Conservation (phyloP, 2,888 invertebrate species). For the Cheilosia soror region DNA sequence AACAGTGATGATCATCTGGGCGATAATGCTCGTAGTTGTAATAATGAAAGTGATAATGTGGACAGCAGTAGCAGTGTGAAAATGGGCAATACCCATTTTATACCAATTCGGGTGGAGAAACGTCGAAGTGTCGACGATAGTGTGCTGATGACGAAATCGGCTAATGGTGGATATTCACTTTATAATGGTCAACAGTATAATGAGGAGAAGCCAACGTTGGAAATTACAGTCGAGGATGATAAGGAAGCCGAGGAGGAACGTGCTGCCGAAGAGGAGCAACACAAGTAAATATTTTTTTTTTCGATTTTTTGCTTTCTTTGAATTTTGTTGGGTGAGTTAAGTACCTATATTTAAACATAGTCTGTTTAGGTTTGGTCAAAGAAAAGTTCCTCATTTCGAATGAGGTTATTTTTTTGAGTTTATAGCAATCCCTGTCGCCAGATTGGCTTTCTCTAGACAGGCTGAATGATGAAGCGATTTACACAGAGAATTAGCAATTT, state of each 20-base stretch:
- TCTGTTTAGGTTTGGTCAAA: too few species aligned
- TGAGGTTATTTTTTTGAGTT: too few species aligned
- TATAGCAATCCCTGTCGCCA: too few species aligned
- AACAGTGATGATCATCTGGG: slow-evolving; percentile 58
- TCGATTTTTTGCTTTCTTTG: not conserved
- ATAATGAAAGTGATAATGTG: slow-evolving; percentile 82
- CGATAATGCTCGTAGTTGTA: slow-evolving; percentile 69
- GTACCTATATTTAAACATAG: too few species aligned
- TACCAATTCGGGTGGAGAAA: slow-evolving; percentile 81
- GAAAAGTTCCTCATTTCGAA: too few species aligned
- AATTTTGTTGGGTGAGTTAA: not conserved
- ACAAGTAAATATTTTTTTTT: slow-evolving; percentile 34
- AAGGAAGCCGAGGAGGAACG: slow-evolving; percentile 69
- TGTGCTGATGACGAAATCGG: slow-evolving; percentile 76
- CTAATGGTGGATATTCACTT: slow-evolving; percentile 55
- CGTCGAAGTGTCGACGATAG: slow-evolving; percentile 81
- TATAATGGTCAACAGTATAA: slow-evolving; percentile 73
- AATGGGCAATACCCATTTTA: slow-evolving; percentile 82
- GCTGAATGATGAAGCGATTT: too few species aligned
- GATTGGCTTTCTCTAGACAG: too few species aligned
- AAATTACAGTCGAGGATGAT: slow-evolving; percentile 80
- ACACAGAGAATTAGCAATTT: too few species aligned
- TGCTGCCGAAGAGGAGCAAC: slow-evolving; percentile 30
- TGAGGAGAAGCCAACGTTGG: slow-evolving; percentile 78
- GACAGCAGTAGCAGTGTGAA: slow-evolving; percentile 81